Conservation (phyloP, 37 sponge, comb jelly and placozoan genomes). For the Hormiphora californensis region DNA sequence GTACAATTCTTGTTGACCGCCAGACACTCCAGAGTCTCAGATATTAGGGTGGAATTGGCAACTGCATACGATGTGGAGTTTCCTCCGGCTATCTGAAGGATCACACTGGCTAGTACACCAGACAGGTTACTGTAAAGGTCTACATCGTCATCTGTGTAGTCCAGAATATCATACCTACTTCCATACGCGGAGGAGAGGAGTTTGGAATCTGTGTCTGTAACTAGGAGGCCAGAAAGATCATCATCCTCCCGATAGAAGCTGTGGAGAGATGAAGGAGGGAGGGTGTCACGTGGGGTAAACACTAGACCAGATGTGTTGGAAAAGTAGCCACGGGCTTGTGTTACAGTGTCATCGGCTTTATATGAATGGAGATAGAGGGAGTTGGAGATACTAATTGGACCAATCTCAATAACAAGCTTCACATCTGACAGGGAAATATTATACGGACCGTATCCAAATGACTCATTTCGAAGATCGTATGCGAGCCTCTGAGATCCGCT, state of each 20-base stretch:
- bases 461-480: not conserved
- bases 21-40: not conserved
- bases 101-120: not conserved
- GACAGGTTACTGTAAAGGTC: not conserved
- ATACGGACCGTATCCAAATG: not conserved
- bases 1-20: slow-evolving; percentile 32
- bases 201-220: not conserved
- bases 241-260: slow-evolving; percentile 30
- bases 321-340: not conserved
- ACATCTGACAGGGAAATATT: not conserved
- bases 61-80: not conserved
- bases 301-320: not conserved
- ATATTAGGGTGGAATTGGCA: not conserved
- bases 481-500: slow-evolving; percentile 30
- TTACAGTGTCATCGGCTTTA: not conserved
- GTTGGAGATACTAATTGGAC: slow-evolving; percentile 2
- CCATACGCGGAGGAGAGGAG: not conserved
- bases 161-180: slow-evolving; percentile 20
- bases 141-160: not conserved
- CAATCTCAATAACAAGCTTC: slow-evolving; percentile 3
- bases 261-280: slow-evolving; percentile 17
- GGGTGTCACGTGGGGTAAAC: not conserved
- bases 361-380: not conserved
- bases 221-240: not conserved
- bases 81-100: not conserved